Evolutionary conservation across 2,888 invertebrate species (phyloP).

Genomic region (Furcula furcula): DNA sequence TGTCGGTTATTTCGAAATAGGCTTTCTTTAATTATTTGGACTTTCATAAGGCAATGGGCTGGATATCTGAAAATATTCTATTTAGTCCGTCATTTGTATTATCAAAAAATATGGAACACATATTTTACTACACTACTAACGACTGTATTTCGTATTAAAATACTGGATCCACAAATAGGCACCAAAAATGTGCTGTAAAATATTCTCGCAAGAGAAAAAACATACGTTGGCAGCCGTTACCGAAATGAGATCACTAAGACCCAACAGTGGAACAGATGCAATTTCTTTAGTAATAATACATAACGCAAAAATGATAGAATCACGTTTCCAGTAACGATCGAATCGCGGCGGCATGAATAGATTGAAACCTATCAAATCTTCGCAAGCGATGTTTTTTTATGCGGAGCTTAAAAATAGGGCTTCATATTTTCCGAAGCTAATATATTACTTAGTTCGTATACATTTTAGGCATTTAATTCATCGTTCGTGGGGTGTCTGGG

Average conservation of each 20-base stretch:
- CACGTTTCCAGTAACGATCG: constrained; percentile 11
- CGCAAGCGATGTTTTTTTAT: constrained; percentile 1
- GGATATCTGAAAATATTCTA: too few relatives aligned
- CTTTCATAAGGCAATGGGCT: too few relatives aligned
- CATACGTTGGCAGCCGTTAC: constrained; percentile 23
- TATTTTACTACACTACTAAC: background rate
- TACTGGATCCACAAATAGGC: background rate
- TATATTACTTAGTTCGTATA: too few relatives aligned
- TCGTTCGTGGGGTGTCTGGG: too few relatives aligned
- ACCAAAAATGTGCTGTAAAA: background rate
- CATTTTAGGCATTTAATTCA: too few relatives aligned
- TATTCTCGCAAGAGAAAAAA: background rate
- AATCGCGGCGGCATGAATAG: background rate
- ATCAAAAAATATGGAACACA: too few relatives aligned
- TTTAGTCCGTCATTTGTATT: too few relatives aligned
- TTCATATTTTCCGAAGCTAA: too few relatives aligned
- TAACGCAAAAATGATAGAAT: constrained; percentile 17
- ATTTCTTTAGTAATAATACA: constrained; percentile 19
- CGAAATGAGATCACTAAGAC: constrained; percentile 21
- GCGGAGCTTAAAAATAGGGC: background rate
- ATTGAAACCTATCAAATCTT: background rate
- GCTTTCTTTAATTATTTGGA: background rate
- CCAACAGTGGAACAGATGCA: constrained; percentile 11
- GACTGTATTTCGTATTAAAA: too few relatives aligned
- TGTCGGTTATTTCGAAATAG: background rate